Evolutionary conservation across 1,140 invertebrate species (phyloP).

Genomic region (Lasaia peninsularis): DNA sequence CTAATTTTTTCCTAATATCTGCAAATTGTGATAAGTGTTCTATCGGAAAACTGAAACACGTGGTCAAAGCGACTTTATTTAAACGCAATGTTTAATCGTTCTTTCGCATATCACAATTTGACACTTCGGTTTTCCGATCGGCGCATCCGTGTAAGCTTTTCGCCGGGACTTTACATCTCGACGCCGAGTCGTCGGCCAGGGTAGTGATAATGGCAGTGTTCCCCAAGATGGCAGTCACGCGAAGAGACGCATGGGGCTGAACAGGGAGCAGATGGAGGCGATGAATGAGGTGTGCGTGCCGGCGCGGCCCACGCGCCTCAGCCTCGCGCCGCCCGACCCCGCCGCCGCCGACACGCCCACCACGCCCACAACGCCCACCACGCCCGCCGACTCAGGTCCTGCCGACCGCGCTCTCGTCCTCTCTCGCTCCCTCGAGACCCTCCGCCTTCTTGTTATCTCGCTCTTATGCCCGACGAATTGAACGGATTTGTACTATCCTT

Average conservation of each 20-base stretch:
- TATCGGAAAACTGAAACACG: background rate
- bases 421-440: conserved; percentile 33
- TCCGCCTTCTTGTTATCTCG: background rate
- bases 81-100: too few relatives aligned
- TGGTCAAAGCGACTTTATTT: background rate
- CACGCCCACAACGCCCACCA: conserved; percentile 73
- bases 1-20: background rate
- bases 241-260: conserved; percentile 77
- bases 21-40: background rate
- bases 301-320: conserved; percentile 66
- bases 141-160: background rate
- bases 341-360: conserved; percentile 66
- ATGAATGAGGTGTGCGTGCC: conserved; percentile 59
- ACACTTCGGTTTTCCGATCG: background rate
- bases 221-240: conserved; percentile 77
- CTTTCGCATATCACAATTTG: too few relatives aligned
- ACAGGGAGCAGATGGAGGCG: conserved; percentile 76
- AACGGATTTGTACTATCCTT: background rate
- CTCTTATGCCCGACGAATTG: background rate
- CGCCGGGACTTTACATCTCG: background rate
- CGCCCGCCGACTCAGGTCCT: conserved; percentile 74
- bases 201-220: conserved; percentile 35
- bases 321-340: conserved; percentile 56
- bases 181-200: conserved; percentile 5
- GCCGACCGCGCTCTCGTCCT: conserved; percentile 27